These are phyloP conservation scores for Planiliza haematocheilus DNA, from an alignment of 2,113 vertebrate species.

Conservation along the genomic window DNA sequence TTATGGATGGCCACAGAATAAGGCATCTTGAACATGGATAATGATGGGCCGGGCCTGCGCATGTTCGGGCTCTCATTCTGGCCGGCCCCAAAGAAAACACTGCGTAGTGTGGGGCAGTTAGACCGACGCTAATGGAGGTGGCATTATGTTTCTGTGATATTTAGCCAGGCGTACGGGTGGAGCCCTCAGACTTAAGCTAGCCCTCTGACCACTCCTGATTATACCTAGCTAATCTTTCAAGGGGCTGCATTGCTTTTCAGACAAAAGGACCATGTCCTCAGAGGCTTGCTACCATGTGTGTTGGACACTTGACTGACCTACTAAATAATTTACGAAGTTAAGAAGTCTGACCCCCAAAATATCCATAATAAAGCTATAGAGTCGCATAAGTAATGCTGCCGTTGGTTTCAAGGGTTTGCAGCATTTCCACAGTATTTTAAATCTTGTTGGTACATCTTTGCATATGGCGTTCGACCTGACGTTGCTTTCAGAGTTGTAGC, in stretches of 20 bases:
- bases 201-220: slow-evolving; percentile 51
- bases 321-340: no score
- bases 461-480: no score
- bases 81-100: slow-evolving; percentile 75
- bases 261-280: background rate
- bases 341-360: no score
- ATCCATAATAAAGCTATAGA: no score
- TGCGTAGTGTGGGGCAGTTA: slow-evolving; percentile 56
- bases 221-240: slow-evolving; percentile 47
- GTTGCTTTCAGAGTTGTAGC: no score
- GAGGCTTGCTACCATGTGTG: background rate
- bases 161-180: slow-evolving; percentile 62
- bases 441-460: no score
- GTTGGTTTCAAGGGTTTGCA: no score
- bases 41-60: slow-evolving; percentile 65
- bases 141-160: slow-evolving; percentile 69
- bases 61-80: slow-evolving; percentile 53
- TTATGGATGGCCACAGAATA: slow-evolving; percentile 73
- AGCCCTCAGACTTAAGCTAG: slow-evolving; percentile 45
- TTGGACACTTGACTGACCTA: background rate
- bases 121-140: slow-evolving; percentile 70
- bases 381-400: no score
- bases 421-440: no score
- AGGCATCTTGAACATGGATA: slow-evolving; percentile 63
- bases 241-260: slow-evolving; percentile 8